These are phyloP conservation scores for Chaetodon auriga DNA, from an alignment of 2,113 vertebrate species.

Conservation along the genomic window DNA sequence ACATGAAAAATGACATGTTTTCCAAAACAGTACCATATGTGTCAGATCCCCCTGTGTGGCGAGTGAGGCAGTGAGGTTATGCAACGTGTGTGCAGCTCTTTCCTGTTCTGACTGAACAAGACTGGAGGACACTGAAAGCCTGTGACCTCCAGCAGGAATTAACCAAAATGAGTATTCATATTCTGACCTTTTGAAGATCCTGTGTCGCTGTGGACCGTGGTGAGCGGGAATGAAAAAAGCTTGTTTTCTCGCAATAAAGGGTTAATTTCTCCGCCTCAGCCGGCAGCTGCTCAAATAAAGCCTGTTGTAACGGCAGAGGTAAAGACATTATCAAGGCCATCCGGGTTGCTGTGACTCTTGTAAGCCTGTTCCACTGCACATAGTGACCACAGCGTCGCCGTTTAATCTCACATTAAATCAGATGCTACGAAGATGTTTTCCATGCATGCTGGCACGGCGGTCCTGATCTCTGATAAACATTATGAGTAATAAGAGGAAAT, in stretches of 20 bases:
- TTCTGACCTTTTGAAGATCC: constrained; percentile 15
- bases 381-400: no score
- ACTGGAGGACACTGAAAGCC: constrained; percentile 11
- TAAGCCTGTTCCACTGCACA: no score
- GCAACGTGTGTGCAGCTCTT: constrained; percentile 7
- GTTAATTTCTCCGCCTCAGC: no score
- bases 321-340: no score
- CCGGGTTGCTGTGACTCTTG: no score
- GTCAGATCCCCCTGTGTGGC: background rate
- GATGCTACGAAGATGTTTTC: no score
- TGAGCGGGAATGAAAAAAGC: background rate
- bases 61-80: constrained; percentile 14
- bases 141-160: constrained; percentile 26
- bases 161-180: constrained; percentile 28
- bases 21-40: background rate
- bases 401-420: no score
- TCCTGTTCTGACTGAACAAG: constrained; percentile 39
- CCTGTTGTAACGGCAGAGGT: no score
- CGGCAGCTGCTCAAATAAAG: no score
- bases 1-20: background rate
- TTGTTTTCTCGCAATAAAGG: background rate
- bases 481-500: no score
- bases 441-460: no score
- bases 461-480: no score
- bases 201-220: background rate